Conservation (phyloP, 2,113 vertebrate genomes). For the Pseudorectes ferrugineus region DNA sequence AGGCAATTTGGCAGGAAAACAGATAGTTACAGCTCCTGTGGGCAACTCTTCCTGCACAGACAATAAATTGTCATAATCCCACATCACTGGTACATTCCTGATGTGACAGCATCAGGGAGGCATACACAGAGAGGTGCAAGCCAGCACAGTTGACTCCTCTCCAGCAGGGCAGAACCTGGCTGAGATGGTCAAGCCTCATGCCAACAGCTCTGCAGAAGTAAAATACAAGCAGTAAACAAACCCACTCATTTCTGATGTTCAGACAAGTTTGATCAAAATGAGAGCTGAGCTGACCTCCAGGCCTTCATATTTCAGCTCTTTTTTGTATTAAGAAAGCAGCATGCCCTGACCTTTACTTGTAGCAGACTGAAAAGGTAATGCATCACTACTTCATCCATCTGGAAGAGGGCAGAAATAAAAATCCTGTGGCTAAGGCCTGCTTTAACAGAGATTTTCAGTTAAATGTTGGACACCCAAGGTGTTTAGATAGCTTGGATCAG, state of each 20-base stretch:
- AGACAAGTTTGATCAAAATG: not conserved
- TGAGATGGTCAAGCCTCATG: not conserved
- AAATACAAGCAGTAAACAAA: not conserved
- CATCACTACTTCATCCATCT: not conserved
- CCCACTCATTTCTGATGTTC: not conserved
- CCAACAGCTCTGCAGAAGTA: not conserved
- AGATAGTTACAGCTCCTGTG: not conserved
- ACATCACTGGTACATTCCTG: not conserved
- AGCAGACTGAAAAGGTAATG: not conserved
- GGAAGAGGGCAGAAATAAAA: constrained; percentile 4
- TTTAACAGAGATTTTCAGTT: constrained; percentile 29
- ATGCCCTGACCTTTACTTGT: not conserved
- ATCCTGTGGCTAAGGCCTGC: not conserved
- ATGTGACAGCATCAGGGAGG: not conserved
- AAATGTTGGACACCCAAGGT: constrained; percentile 18
- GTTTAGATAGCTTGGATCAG: constrained; percentile 22
- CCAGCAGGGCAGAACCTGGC: not conserved
- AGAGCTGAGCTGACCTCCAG: not conserved
- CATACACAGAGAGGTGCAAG: not conserved
- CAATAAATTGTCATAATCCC: not conserved
- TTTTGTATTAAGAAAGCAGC: not conserved
- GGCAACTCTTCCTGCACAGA: not conserved
- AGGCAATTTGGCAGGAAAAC: not conserved
- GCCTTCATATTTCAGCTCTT: not conserved
- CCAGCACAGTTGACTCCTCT: not conserved